These are phyloP conservation scores for Eptesicus fuscus DNA, from an alignment of 2,113 vertebrate species.

Conservation along the genomic window DNA sequence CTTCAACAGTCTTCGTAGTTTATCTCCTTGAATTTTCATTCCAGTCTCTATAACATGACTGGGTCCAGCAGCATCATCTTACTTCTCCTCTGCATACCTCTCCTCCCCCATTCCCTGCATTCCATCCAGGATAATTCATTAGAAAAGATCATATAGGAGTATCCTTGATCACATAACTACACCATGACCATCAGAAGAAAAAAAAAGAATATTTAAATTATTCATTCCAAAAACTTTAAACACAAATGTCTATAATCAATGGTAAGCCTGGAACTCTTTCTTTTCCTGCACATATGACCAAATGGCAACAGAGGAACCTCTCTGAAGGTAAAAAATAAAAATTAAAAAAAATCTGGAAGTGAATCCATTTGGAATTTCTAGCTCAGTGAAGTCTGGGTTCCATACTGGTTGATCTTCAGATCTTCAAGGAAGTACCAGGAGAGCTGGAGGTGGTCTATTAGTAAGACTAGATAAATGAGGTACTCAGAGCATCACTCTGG, in stretches of 20 bases:
- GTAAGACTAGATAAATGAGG: neutral
- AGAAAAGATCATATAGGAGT: neutral
- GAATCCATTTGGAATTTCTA: neutral
- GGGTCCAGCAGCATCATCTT: neutral
- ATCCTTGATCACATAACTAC: neutral
- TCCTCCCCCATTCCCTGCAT: neutral
- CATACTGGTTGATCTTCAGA: neutral
- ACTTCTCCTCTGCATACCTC: neutral
- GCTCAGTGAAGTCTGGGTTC: neutral
- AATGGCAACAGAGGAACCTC: neutral
- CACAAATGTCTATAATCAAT: conserved; percentile 18
- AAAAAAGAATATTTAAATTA: neutral
- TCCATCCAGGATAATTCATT: neutral
- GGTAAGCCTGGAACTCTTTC: neutral
- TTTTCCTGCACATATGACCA: neutral
- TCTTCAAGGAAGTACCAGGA: neutral
- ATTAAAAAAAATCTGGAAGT: neutral
- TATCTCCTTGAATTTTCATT: neutral
- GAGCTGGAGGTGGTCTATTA: neutral
- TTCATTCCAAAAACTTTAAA: neutral
- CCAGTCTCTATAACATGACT: neutral
- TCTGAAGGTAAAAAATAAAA: neutral
- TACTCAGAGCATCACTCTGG: neutral
- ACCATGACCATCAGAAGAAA: neutral
- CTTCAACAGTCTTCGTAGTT: neutral